Percentiles rank a stretch among this genome's conserved stretches.
Evolutionary conservation across 1,140 invertebrate species (phyloP).

Genomic region (Apis mellifera): Amel_HAv3.1 CM009941.2:12481501-12482000

Average conservation of each 20-base stretch:
- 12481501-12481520: conserved; percentile 21
- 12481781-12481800: neutral
- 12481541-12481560: conserved; percentile 46
- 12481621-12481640: neutral
- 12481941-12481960: neutral
- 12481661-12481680: neutral
- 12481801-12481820: too few relatives aligned
- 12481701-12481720: neutral
- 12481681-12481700: too few relatives aligned
- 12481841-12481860: too few relatives aligned
- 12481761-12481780: neutral
- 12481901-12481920: neutral
- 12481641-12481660: neutral
- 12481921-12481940: neutral
- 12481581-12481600: neutral
- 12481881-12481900: too few relatives aligned
- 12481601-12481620: conserved; percentile 1
- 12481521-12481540: conserved; percentile 14
- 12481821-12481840: too few relatives aligned
- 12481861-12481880: too few relatives aligned
- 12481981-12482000: too few relatives aligned
- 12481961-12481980: conserved; percentile 19
- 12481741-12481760: too few relatives aligned
- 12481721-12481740: too few relatives aligned
- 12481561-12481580: conserved; percentile 2